A percentile compares a stretch with the other conserved stretches of the same genome.
phyloP scores from a whole-genome alignment of 2,113 vertebrate genomes.

The Myotis davidii region DNA sequence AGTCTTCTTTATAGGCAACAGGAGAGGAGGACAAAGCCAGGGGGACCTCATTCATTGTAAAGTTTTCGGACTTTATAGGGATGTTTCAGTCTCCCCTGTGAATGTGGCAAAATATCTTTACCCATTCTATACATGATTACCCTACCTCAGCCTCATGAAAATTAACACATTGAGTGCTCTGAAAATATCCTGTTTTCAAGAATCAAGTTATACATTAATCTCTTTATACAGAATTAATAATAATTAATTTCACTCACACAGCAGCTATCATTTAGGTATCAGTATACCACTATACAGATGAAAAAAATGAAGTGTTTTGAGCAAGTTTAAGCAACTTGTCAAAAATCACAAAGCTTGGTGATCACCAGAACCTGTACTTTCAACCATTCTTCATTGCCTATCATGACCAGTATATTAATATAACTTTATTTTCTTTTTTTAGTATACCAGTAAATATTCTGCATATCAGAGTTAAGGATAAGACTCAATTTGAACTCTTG shows the following conservation, averaged over 20 bases:
- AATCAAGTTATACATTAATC: conserved; percentile 17
- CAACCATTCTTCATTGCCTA: neutral
- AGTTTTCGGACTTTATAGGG: neutral
- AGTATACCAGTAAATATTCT: neutral
- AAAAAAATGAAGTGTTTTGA: neutral
- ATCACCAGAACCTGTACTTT: neutral
- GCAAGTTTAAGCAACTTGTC: neutral
- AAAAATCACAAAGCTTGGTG: neutral
- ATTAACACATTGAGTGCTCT: neutral
- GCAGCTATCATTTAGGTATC: neutral
- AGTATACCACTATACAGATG: neutral
- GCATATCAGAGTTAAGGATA: neutral
- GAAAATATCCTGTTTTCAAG: conserved; percentile 1
- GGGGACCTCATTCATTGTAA: neutral
- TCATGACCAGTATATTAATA: neutral
- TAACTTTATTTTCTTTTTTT: neutral
- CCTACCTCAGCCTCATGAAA: conserved; percentile 19
- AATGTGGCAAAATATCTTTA: neutral
- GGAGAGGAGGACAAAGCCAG: neutral
- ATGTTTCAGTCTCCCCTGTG: neutral
- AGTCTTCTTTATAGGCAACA: neutral
- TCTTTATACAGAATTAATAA: neutral
- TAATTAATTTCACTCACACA: neutral
- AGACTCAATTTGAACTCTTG: neutral
- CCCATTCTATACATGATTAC: neutral